Evolutionary conservation across 1,140 invertebrate species (phyloP).

Genomic region (Frieseomelitta varia): DNA sequence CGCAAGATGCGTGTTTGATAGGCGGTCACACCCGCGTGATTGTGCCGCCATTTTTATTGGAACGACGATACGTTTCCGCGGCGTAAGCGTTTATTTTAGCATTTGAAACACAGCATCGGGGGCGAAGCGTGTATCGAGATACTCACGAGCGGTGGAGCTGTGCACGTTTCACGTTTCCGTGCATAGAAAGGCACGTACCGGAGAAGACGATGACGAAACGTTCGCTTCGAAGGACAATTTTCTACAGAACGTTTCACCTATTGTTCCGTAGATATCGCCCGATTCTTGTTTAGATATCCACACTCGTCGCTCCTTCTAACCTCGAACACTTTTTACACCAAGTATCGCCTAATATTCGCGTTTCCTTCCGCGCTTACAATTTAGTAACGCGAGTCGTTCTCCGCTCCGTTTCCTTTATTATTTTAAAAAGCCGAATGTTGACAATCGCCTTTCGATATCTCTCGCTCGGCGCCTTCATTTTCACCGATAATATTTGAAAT

Average conservation of each 20-base stretch:
- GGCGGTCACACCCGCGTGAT: conserved; percentile 5
- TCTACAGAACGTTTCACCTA: conserved; percentile 41
- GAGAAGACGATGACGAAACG: conserved; percentile 42
- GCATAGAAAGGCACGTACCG: conserved; percentile 43
- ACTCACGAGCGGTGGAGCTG: background rate
- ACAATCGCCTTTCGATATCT: background rate
- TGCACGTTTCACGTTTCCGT: conserved; percentile 42
- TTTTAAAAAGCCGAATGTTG: no score
- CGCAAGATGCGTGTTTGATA: conserved; percentile 15
- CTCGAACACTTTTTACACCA: background rate
- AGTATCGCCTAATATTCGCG: background rate
- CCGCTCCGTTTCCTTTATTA: no score
- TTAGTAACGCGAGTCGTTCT: background rate
- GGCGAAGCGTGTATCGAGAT: background rate
- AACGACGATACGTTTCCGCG: conserved; percentile 8
- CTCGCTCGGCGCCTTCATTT: no score
- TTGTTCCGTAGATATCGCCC: conserved; percentile 23
- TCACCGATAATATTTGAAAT: no score
- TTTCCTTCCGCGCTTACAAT: background rate
- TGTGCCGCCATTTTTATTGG: conserved; percentile 19
- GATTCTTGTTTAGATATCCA: background rate
- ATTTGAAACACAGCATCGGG: conserved; percentile 23
- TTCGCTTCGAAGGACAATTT: conserved; percentile 37
- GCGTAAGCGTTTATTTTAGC: conserved; percentile 48
- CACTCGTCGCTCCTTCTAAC: background rate